Evolutionary conservation across 2,113 vertebrate species (phyloP), one percentile per base, ranked within the genome.

Genomic region (Lathamus discolor): DNA sequence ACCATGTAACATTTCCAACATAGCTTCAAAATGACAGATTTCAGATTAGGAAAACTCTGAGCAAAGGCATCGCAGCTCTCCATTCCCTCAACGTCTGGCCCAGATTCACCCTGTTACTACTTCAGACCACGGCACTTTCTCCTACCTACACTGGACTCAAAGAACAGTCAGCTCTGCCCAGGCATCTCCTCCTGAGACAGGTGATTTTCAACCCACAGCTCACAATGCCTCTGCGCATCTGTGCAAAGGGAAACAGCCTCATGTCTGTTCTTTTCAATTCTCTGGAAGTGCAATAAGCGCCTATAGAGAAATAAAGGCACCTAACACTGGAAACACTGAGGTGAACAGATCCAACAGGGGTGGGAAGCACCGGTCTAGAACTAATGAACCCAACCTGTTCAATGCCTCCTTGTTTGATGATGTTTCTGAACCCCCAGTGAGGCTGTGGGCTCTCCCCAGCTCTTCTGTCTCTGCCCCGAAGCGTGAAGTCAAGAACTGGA

Each of bases 1-100:
- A 59, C 7, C 35, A 13, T 0, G 2, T 2, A 31, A 17, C 35
- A 9, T 6, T 64, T 22, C 54, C 28, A n/a, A 1, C 0, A 0
- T 1, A 16, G 1, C 55, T 55, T 9, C 27, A 23, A 67, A 67
- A 15, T 1, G 8, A 52, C 25, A 5, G 11, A 23, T 28, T 62
- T 67, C 52, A 68, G 20, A 68, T 19, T 5, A 48, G 29, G 57
- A 18, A 59, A 86, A 86, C 7, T 6, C n/a, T 13, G 23, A 14
- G n/a, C 17, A 43, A 28, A n/a, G 72, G 20, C 46, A n/a, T 7
- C 11, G 1, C 6, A 79, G 70, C 33, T 54, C 69, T 70, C 31
- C 25, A 17, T 2, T 61, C 35, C 31, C 57, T 27, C 49, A 13
- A 10, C 3, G 12, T 23, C 33, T 72, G 25, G 14, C 59, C 59